Evolutionary conservation across 1,140 invertebrate species (phyloP).

Genomic region (Condylostylus longicornis): DNA sequence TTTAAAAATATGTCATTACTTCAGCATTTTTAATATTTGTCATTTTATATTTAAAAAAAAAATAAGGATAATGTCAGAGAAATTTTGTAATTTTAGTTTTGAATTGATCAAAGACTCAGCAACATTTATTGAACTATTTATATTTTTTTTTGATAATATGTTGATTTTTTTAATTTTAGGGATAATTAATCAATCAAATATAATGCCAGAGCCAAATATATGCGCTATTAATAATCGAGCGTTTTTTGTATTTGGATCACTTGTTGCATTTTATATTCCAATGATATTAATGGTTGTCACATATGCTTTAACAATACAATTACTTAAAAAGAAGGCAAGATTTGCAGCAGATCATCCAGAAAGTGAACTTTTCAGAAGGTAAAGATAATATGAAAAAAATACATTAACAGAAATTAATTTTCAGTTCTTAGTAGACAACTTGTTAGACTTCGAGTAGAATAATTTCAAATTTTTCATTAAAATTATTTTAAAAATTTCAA

Average conservation of each 20-base stretch:
- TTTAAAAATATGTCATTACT: too few relatives aligned
- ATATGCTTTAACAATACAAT: slow-evolving; percentile 73
- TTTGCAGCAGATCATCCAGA: slow-evolving; percentile 47
- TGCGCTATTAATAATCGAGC: slow-evolving; percentile 77
- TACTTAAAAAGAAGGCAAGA: slow-evolving; percentile 57
- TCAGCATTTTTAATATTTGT: too few relatives aligned
- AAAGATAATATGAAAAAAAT: slow-evolving; percentile 7
- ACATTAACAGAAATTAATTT: too few relatives aligned
- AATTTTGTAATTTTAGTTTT: too few relatives aligned
- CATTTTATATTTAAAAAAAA: too few relatives aligned
- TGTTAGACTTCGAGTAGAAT: too few relatives aligned
- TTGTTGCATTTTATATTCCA: slow-evolving; percentile 85
- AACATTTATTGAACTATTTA: too few relatives aligned
- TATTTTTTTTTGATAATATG: slow-evolving; percentile 6
- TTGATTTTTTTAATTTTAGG: slow-evolving; percentile 37
- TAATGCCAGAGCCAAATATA: slow-evolving; percentile 53
- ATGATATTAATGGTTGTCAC: slow-evolving; percentile 83
- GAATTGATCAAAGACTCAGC: too few relatives aligned
- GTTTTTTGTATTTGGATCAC: slow-evolving; percentile 75
- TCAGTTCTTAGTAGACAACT: too few relatives aligned
- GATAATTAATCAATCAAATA: slow-evolving; percentile 53
- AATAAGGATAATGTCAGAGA: too few relatives aligned
- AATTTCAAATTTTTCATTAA: too few relatives aligned
- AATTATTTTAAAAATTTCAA: too few relatives aligned
- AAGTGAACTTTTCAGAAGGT: slow-evolving; percentile 40